Evolutionary conservation across 2,888 invertebrate species (phyloP), one percentile per base, ranked within the genome.

Genomic region (Lepeophtheirus nordmannii): DNA sequence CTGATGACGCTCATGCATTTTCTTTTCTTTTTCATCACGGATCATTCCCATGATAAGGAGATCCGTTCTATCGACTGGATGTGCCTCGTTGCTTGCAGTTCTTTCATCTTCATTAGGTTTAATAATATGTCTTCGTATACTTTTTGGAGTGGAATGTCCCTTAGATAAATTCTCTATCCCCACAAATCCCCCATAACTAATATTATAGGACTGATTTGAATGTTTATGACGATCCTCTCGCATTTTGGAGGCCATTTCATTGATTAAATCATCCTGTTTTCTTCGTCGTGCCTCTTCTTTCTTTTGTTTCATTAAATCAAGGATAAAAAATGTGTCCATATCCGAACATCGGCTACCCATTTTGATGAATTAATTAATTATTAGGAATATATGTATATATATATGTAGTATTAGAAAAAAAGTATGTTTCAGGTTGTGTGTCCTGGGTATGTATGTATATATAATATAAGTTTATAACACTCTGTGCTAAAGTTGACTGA

Each of bases 191-290:
- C 58, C 58, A 58, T 22, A 58, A 58, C 22, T 23, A 20, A 58
- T 39, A 7, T 30, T 30, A 30, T 30, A 30, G 7, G 30, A 30
- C 7, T 30, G 30, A 30, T 2, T 5, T 5, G 30, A 30, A 2
- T 30, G 30, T 30, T 30, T 30, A 7, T 2, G 7, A 9, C 62
- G 10, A 23, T 39, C 62, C 41, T 62, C 39, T 20, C 20, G 20
- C 62, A 62, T 62, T 23, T 62, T 62, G 40, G 20, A 40, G 17
- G 62, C 62, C 40, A 62, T 38, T 17, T 62, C 62, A 10, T 62
- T 62, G 39, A 62, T 62, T n/a, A 39, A 22, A 17, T 62, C 62
- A 40, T 62, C 62, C 17, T 62, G 39, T 17, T 62, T 62, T n/a
- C 20, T 17, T 40, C 62, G 62, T 41, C 39, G 39, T 1, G 20